These are phyloP conservation scores for Gastrophysa polygoni DNA, from an alignment of 2,888 invertebrate species.

Conservation along the genomic window DNA sequence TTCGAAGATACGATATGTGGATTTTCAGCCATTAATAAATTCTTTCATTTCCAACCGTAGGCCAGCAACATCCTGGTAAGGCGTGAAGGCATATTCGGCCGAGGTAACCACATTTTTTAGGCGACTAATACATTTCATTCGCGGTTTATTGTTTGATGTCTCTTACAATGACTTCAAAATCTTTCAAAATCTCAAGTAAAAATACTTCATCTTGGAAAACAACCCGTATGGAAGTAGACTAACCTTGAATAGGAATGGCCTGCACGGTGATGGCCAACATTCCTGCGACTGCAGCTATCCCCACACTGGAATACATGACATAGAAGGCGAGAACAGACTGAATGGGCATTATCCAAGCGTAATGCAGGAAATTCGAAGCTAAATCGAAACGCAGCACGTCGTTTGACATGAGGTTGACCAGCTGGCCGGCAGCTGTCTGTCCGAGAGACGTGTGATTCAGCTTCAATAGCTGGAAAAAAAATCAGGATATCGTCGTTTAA, in stretches of 20 bases:
- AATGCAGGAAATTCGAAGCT: constrained; percentile 72
- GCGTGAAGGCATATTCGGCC: too few species aligned
- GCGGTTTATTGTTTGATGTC: too few species aligned
- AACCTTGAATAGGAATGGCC: constrained; percentile 62
- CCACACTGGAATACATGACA: constrained; percentile 64
- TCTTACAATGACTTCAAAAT: too few species aligned
- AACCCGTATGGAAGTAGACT: background rate
- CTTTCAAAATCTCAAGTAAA: too few species aligned
- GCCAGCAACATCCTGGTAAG: too few species aligned
- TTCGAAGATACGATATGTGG: too few species aligned
- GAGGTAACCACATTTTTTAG: too few species aligned
- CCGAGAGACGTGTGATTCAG: constrained; percentile 74
- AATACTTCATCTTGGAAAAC: too few species aligned
- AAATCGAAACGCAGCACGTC: constrained; percentile 84
- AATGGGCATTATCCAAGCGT: constrained; percentile 81
- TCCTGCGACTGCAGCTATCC: constrained; percentile 66
- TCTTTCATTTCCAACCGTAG: too few species aligned
- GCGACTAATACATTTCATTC: too few species aligned
- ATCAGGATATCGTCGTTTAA: background rate
- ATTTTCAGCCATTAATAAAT: too few species aligned
- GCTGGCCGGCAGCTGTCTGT: constrained; percentile 82
- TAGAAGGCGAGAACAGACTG: constrained; percentile 70
- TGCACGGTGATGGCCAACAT: constrained; percentile 63
- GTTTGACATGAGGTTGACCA: constrained; percentile 84
- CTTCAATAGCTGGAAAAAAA: constrained; percentile 60